Base-by-base conservation (phyloP, 2,113 vertebrate genomes). In the Cochlearius cochlearius region DNA sequence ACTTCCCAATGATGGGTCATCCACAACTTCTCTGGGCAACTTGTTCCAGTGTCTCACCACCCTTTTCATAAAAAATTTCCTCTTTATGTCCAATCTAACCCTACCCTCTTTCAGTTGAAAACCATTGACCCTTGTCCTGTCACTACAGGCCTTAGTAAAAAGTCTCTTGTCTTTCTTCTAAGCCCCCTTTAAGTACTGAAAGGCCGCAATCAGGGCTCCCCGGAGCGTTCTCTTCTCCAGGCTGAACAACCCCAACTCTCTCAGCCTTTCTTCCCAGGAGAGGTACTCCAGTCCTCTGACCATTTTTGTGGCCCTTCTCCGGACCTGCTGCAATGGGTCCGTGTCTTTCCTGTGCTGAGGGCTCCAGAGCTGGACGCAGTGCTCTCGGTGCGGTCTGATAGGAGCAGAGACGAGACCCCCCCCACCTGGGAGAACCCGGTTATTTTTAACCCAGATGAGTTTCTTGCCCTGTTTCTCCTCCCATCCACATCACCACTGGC, bases 401-500 rank as follows among this genome's bases (percentile, higher is more conserved):
- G 32, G 19, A 76, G 53, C 10, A 38, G 43, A 62, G 23, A 77
- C 1, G 4, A 58, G 59, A 66, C 6, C 5, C 15, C 9, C 67
- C 15, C 9, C 67, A 0, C 20, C 36, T 22, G 38, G 47, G 36
- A 88, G 88, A 72, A 88, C 3, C 29, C 32, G 15, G 7, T 56
- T 79, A 47, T 20, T 77, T 88, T 80, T 58, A 83, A 83, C 16
- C 7, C 30, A 36, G 19, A 53, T 52, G 16, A 41, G 7, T 66
- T 92, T 39, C 79, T 76, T 86, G 10, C 58, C 45, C 58, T 66
- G 34, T 62, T 88, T 84, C 36, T 74, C 2, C 32, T 86, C 21
- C 12, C 12, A 16, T 47, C 36, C 26, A 29, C 4, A 6, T 0
- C 1, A 49, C 10, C 9, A 4, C 29, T 11, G 8, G 27, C 20